phyloP scores from a whole-genome alignment of 1,140 invertebrate species.

The Drosophila tristis region DNA sequence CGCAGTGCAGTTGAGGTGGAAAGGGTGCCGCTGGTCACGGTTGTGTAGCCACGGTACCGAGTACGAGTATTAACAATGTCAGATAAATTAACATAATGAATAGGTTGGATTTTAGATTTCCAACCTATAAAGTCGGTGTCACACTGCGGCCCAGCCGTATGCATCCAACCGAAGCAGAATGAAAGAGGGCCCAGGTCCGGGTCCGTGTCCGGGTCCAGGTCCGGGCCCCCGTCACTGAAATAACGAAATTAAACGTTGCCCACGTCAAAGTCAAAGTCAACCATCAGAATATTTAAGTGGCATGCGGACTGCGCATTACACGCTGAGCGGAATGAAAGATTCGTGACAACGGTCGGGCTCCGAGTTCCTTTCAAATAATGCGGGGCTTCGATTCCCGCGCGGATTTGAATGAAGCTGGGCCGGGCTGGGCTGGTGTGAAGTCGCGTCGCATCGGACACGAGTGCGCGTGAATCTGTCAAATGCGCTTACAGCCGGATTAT shows the following conservation, averaged over 20 bases:
- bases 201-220: too few relatives aligned
- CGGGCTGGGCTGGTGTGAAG: slow-evolving; percentile 5
- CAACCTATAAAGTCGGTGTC: too few relatives aligned
- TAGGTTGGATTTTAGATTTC: too few relatives aligned
- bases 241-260: slow-evolving; percentile 29
- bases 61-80: too few relatives aligned
- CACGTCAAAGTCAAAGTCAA: slow-evolving; percentile 25
- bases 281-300: slow-evolving; percentile 27
- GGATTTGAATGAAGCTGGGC: slow-evolving; percentile 29
- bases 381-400: not conserved
- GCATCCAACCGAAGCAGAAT: not conserved
- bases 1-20: too few relatives aligned
- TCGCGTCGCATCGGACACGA: slow-evolving; percentile 25
- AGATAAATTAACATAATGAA: too few relatives aligned
- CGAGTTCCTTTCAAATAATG: not conserved
- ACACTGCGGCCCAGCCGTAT: too few relatives aligned
- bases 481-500: slow-evolving; percentile 62
- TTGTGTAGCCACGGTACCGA: too few relatives aligned
- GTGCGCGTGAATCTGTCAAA: slow-evolving; percentile 64
- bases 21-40: too few relatives aligned
- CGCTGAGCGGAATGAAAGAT: slow-evolving; percentile 10
- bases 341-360: not conserved
- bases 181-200: not conserved
- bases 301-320: slow-evolving; percentile 4
- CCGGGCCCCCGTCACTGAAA: not conserved